Conservation (phyloP, 2,888 invertebrate genomes). For the Osedax frankpressi region DNA sequence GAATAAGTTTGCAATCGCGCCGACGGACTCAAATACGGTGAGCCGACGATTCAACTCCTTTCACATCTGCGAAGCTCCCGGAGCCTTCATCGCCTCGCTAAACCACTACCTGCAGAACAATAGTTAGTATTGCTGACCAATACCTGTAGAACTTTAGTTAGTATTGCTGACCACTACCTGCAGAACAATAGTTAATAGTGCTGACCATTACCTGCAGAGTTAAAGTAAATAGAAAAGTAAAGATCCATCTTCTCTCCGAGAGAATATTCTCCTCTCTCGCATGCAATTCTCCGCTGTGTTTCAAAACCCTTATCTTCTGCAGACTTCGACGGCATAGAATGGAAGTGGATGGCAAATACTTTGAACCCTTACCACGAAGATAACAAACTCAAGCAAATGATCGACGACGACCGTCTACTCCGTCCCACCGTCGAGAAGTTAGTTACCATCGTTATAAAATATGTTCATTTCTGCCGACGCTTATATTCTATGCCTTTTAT, state of each 20-base stretch:
- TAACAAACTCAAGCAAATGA: slow-evolving; percentile 60
- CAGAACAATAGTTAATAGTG: no score
- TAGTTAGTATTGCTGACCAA: slow-evolving; percentile 50
- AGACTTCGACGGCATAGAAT: slow-evolving; percentile 47
- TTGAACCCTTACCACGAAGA: slow-evolving; percentile 85
- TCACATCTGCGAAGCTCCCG: slow-evolving; percentile 94
- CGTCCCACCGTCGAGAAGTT: slow-evolving; percentile 54
- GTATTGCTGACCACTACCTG: no score
- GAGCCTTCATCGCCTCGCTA: slow-evolving; percentile 77
- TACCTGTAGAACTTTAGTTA: no score
- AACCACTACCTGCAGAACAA: slow-evolving; percentile 60
- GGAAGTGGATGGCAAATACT: slow-evolving; percentile 74
- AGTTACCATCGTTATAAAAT: not conserved
- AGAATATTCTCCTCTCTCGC: no score
- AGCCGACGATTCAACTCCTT: slow-evolving; percentile 47
- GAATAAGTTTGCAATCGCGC: slow-evolving; percentile 29
- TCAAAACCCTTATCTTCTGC: no score
- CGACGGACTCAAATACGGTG: not conserved
- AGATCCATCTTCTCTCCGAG: no score
- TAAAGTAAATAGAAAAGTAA: no score
- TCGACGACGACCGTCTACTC: slow-evolving; percentile 69
- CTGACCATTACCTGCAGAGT: no score
- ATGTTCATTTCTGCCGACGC: no score
- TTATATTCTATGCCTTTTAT: no score
- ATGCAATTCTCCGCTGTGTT: no score